phyloP scores from a whole-genome alignment of 2,888 invertebrate genomes.

The Gisinianus flammeolus region DNA sequence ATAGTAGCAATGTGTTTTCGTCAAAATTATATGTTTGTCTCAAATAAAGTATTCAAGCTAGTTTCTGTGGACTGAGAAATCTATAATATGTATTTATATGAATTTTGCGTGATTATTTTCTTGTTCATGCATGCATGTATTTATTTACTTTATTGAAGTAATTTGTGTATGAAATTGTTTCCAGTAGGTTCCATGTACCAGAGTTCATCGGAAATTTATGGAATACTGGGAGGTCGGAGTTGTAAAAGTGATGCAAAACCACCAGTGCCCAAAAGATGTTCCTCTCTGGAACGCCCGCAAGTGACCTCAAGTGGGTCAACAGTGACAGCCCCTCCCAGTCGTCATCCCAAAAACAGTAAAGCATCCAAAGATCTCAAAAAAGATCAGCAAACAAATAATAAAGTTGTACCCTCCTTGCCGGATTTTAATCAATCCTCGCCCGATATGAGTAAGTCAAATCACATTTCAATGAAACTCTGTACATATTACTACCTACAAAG shows the following conservation, averaged over 20 bases:
- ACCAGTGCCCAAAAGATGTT: constrained; percentile 80
- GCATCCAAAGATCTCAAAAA: constrained; percentile 44
- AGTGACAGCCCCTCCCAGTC: constrained; percentile 44
- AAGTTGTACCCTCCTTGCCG: constrained; percentile 58
- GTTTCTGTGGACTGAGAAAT: no score
- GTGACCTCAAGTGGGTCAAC: constrained; percentile 46
- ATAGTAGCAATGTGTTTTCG: no score
- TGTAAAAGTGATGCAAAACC: constrained; percentile 65
- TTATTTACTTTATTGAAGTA: constrained; percentile 12
- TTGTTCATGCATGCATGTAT: no score
- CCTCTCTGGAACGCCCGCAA: constrained; percentile 80
- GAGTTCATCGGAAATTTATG: constrained; percentile 57
- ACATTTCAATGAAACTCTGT: no score
- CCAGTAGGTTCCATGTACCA: constrained; percentile 52
- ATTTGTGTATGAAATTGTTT: no score
- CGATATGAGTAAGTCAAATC: constrained; percentile 61
- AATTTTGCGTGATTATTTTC: no score
- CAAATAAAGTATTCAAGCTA: no score
- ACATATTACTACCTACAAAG: not conserved
- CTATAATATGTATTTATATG: no score
- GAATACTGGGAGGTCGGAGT: constrained; percentile 48
- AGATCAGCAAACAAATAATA: constrained; percentile 28
- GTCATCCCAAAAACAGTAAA: constrained; percentile 48
- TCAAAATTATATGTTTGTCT: no score
- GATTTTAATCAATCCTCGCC: constrained; percentile 61